These are phyloP conservation scores for Catalaphyllia jardinei DNA, from an alignment of 64 coral and sea anemone species.

Conservation along the genomic window DNA sequence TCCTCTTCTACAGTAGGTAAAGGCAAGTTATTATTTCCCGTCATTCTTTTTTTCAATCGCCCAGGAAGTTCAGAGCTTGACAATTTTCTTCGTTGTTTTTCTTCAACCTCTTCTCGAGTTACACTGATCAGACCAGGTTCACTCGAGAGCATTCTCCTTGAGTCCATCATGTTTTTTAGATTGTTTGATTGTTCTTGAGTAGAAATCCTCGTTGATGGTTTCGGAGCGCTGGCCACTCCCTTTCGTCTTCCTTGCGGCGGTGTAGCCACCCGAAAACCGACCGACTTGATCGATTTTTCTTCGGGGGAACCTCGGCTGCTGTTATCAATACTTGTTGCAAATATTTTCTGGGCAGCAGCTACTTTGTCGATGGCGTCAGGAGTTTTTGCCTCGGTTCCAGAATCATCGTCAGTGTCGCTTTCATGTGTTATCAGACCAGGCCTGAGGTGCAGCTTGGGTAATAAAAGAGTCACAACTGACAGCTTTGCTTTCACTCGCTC, in stretches of 20 bases:
- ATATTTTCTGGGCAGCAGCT: conserved; percentile 31
- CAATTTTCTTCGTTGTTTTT: not conserved
- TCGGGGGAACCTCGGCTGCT: not conserved
- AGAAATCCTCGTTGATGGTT: not conserved
- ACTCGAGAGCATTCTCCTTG: conserved; percentile 1
- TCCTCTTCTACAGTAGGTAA: conserved; percentile 34
- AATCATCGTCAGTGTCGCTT: conserved; percentile 18
- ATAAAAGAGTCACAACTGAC: conserved; percentile 62
- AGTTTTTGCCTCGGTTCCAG: conserved; percentile 16
- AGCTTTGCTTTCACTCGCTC: conserved; percentile 73
- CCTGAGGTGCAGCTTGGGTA: conserved; percentile 60
- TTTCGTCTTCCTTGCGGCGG: not conserved
- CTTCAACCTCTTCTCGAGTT: not conserved
- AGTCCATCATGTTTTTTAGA: not conserved
- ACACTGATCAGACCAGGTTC: not conserved
- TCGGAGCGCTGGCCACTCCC: conserved; percentile 12
- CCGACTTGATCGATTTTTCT: not conserved
- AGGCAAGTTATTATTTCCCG: not conserved
- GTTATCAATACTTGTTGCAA: not conserved
- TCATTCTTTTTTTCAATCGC: not conserved
- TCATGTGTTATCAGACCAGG: conserved; percentile 28
- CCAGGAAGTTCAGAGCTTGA: not conserved
- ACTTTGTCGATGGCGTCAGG: conserved; percentile 12
- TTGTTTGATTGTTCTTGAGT: conserved; percentile 2
- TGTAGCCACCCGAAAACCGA: not conserved